A percentile compares a stretch with the other conserved stretches of the same genome.
Evolutionary conservation across 2,888 invertebrate species (phyloP).

Genomic region (Callimorpha dominula): DNA sequence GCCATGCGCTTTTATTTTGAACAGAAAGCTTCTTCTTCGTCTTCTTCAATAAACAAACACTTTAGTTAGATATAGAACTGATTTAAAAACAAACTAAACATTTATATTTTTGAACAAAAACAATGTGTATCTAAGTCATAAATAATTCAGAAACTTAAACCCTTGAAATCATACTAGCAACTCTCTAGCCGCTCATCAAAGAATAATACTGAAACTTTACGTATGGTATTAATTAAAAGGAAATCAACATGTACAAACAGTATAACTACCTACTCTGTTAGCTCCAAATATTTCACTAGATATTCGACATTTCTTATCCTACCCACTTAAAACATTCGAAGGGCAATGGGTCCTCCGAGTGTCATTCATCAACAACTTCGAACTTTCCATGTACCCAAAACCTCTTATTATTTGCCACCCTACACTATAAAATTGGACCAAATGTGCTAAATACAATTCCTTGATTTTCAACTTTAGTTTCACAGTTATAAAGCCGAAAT

Average conservation of each 20-base stretch:
- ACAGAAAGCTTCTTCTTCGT: too few relatives aligned
- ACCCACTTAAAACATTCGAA: conserved; percentile 85
- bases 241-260: conserved; percentile 59
- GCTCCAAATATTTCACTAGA: conserved; percentile 79
- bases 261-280: conserved; percentile 53
- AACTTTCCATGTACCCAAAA: conserved; percentile 82
- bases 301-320: conserved; percentile 85
- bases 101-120: background rate
- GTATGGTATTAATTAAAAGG: conserved; percentile 72
- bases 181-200: conserved; percentile 59
- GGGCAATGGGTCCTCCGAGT: conserved; percentile 86
- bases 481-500: conserved; percentile 45
- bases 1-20: too few relatives aligned
- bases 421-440: conserved; percentile 83
- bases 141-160: conserved; percentile 17
- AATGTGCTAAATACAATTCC: conserved; percentile 59
- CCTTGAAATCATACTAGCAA: conserved; percentile 39
- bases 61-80: background rate
- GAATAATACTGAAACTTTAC: conserved; percentile 55
- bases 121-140: conserved; percentile 9
- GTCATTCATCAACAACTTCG: conserved; percentile 85
- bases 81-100: background rate
- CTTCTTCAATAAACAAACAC: background rate
- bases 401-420: conserved; percentile 84
- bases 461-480: conserved; percentile 51